Percentiles rank a stretch among this genome's conserved stretches.
Evolutionary conservation across 2,888 invertebrate species (phyloP).

Genomic region (Barypeithes pellucidus): DNA sequence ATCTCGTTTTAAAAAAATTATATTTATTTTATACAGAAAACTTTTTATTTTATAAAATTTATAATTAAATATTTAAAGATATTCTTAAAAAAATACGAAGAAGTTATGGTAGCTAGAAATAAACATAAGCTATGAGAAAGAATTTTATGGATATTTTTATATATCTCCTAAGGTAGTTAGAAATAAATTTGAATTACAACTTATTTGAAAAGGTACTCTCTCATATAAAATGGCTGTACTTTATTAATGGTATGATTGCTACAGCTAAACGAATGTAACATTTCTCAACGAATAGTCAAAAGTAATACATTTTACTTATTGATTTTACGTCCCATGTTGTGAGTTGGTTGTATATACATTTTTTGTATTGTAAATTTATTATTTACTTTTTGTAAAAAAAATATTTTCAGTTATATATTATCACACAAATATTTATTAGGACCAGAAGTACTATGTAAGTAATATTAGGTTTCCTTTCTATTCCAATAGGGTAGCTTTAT

Average conservation of each 20-base stretch:
- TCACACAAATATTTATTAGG: background rate
- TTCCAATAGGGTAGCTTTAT: constrained; percentile 31
- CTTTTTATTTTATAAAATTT: constrained; percentile 9
- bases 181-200: constrained; percentile 4
- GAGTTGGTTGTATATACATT: background rate
- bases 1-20: constrained; percentile 21
- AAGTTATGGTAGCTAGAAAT: constrained; percentile 21
- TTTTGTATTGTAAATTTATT: constrained; percentile 1
- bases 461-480: constrained; percentile 12
- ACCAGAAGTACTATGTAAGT: background rate
- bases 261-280: background rate
- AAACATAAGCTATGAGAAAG: constrained; percentile 8
- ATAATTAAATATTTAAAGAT: background rate
- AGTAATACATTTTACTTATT: constrained; percentile 1
- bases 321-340: background rate
- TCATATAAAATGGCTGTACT: background rate
- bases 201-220: background rate
- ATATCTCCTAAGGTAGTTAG: constrained; percentile 31
- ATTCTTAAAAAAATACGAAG: constrained; percentile 7
- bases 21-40: constrained; percentile 19
- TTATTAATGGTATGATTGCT: constrained; percentile 1
- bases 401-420: background rate
- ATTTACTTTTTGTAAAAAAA: constrained; percentile 12
- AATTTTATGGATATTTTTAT: constrained; percentile 31
- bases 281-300: constrained; percentile 7